Percentiles rank a stretch among this genome's conserved stretches.
phyloP scores from a whole-genome alignment of 2,797 vertebrate genomes.

The Malacoctenus gilli region DNA sequence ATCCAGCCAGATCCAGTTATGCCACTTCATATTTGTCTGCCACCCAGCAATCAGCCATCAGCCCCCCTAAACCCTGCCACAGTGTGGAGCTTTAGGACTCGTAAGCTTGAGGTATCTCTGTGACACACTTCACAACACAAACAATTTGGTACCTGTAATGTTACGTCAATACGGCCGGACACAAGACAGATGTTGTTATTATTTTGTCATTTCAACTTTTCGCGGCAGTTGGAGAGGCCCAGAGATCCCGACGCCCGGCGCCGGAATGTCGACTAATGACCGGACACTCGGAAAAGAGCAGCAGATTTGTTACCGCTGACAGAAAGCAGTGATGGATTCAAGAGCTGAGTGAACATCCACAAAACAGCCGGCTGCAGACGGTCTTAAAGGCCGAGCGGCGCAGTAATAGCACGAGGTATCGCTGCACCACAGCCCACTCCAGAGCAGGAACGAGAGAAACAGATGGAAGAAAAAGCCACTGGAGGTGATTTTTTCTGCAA shows the following conservation, averaged over 20 bases:
- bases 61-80: conserved; percentile 56
- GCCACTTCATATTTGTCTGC: conserved; percentile 44
- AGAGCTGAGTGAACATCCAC: conserved; percentile 60
- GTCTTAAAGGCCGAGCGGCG: conserved; percentile 37
- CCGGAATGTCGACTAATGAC: conserved; percentile 84
- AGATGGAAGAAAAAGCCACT: not conserved
- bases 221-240: conserved; percentile 83
- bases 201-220: conserved; percentile 91
- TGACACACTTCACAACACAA: conserved; percentile 93
- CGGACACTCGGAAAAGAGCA: conserved; percentile 80
- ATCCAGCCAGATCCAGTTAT: conserved; percentile 35
- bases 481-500: too few relatives aligned
- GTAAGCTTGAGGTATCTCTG: conserved; percentile 86
- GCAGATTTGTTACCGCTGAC: conserved; percentile 79
- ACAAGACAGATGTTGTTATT: conserved; percentile 98
- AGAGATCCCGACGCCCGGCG: conserved; percentile 84
- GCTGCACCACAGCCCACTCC: conserved; percentile 1
- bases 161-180: conserved; percentile 91
- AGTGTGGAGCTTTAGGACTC: conserved; percentile 67
- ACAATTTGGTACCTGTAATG: conserved; percentile 93
- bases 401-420: conserved; percentile 12
- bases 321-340: conserved; percentile 83
- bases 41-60: conserved; percentile 51
- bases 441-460: not conserved
- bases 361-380: conserved; percentile 41